Evolutionary conservation across 2,797 vertebrate genomes (phyloP), one percentile per base, ranked within the genome.

Genomic region (Liasis olivaceus): DNA sequence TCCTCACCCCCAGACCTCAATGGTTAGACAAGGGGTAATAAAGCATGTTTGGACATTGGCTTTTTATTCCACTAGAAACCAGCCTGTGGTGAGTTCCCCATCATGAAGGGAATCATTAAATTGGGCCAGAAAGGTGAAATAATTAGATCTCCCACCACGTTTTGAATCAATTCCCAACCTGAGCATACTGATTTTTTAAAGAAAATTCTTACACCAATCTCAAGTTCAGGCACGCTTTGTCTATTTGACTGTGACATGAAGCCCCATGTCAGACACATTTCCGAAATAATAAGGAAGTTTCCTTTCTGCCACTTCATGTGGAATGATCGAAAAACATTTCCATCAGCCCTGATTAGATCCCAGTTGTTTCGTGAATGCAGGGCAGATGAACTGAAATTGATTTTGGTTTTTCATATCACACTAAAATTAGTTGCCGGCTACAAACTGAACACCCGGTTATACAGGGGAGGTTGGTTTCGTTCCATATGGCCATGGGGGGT

Each of bases 111-210:
- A 22, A 12, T 42, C 59, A 87, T 26, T 56, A n/a, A 69, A 31
- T 31, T 24, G 6, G 7, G 9, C 9, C 58, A 28, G 28, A 62
- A n/a, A 26, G 54, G 31, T 77, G 14, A 69, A 4, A 28, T n/a
- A 64, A 89, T 26, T 15, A 77, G 42, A 72, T 24, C 5, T 87
- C 51, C 26, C 14, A 58, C n/a, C 17, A 69, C 24, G 14, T 31
- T 24, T 14, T 9, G 22, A 54, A 88, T 56, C 66, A 95, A 42
- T 31, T 47, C 0, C 0, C 15, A 8, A 20, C n/a, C n/a, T 94
- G 95, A 96, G 87, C 95, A 95, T 95, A 96, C 95, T 31, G 7
- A 90, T 93, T 93, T 93, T 94, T 84, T 96, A 95, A 96, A 77
- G 36, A 22, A 77, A 77, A 96, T 96, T 96, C 96, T 95, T 56